These are phyloP conservation scores for Danio kyathit DNA, from an alignment of 2,797 vertebrate genomes.

Conservation along the genomic window DNA sequence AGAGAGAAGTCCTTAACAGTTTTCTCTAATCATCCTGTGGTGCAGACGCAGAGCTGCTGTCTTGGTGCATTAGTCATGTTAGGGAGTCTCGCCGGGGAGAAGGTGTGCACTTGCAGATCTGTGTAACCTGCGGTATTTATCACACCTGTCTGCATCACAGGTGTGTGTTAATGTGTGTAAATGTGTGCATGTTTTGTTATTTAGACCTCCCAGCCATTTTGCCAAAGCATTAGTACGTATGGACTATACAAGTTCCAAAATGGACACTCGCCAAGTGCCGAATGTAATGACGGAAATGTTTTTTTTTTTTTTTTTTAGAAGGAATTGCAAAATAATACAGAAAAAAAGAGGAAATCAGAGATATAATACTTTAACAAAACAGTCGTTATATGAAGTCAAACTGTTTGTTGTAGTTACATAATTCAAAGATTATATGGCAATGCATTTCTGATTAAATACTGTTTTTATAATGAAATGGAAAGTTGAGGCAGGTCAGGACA, in stretches of 20 bases:
- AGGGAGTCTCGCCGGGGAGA: slow-evolving; percentile 28
- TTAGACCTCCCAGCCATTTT: slow-evolving; percentile 35
- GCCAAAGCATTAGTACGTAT: neutral
- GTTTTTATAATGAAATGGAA: neutral
- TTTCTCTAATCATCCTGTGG: slow-evolving; percentile 51
- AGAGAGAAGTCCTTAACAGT: slow-evolving; percentile 40
- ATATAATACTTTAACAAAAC: neutral
- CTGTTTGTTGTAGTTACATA: neutral
- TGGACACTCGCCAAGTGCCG: neutral
- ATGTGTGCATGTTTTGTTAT: slow-evolving; percentile 16
- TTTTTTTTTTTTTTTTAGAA: neutral
- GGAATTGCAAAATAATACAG: neutral
- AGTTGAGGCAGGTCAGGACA: neutral
- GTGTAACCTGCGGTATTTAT: slow-evolving; percentile 49
- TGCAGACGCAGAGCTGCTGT: slow-evolving; percentile 37
- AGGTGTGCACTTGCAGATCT: slow-evolving; percentile 47
- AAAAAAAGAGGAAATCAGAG: too few species aligned
- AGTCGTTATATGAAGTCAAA: neutral
- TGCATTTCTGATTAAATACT: neutral
- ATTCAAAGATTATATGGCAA: neutral
- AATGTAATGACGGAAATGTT: neutral
- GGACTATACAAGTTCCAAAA: neutral
- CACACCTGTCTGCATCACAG: slow-evolving; percentile 47
- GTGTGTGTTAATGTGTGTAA: slow-evolving; percentile 31
- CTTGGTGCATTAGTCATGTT: slow-evolving; percentile 42